These are phyloP conservation scores for Anarsia innoxiella DNA, from an alignment of 2,888 invertebrate species.

Conservation along the genomic window DNA sequence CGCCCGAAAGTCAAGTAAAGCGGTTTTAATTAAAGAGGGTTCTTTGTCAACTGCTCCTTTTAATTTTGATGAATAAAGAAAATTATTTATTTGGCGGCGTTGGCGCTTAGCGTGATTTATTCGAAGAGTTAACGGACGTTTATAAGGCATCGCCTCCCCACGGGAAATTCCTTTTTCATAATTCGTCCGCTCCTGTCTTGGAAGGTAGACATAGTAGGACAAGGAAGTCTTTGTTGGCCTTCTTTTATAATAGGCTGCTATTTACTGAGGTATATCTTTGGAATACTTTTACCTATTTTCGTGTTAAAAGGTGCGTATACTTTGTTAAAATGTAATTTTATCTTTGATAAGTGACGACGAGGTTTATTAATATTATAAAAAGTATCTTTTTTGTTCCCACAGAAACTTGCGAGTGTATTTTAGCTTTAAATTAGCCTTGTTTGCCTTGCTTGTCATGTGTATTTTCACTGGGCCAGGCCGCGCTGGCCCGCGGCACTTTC, in stretches of 20 bases:
- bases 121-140: constrained; percentile 52
- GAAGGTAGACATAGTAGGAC: no score
- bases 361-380: no score
- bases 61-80: constrained; percentile 74
- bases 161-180: constrained; percentile 57
- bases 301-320: no score
- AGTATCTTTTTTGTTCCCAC: no score
- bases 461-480: constrained; percentile 5
- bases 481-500: neutral
- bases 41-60: constrained; percentile 71
- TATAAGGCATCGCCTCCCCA: constrained; percentile 45
- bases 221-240: no score
- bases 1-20: constrained; percentile 46
- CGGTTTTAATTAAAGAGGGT: constrained; percentile 63
- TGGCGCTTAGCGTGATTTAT: constrained; percentile 66
- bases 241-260: no score
- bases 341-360: no score
- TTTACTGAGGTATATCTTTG: no score
- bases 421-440: neutral
- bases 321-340: no score
- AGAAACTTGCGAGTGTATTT: no score
- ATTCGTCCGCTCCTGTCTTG: constrained; percentile 36
- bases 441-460: neutral
- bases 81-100: constrained; percentile 69
- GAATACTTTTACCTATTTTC: no score